A percentile compares a stretch with the other conserved stretches of the same genome.
These are phyloP conservation scores for Anodontia alba DNA, from an alignment of 2,888 invertebrate genomes.

Conservation along the genomic window DNA sequence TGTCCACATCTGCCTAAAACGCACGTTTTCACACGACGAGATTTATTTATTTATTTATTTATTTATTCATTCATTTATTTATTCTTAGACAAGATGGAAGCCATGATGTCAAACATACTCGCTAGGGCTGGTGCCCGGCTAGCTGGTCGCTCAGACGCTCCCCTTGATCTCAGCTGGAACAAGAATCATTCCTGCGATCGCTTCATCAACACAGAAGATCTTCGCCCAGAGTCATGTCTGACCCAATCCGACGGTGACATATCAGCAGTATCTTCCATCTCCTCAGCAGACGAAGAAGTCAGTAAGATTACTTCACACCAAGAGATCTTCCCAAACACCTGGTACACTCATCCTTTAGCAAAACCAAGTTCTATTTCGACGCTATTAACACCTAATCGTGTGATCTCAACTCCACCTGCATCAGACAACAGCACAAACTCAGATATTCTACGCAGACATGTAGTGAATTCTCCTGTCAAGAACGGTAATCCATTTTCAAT, in stretches of 20 bases:
- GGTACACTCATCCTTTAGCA: not conserved
- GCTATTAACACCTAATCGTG: not conserved
- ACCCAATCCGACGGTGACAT: not conserved
- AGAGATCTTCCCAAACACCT: not conserved
- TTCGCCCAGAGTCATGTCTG: constrained; percentile 26
- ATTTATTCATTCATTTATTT: not conserved
- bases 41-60: too few relatives aligned
- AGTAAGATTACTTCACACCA: not conserved
- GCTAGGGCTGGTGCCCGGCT: constrained; percentile 27
- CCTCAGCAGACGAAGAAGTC: not conserved
- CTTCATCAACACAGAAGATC: constrained; percentile 42
- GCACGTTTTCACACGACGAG: too few relatives aligned
- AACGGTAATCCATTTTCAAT: constrained; percentile 48
- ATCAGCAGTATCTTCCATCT: not conserved
- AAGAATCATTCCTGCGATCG: constrained; percentile 40
- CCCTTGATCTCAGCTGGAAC: constrained; percentile 34
- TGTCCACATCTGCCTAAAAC: too few relatives aligned
- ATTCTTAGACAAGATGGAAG: constrained; percentile 44
- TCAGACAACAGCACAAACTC: constrained; percentile 17
- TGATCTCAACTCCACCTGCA: not conserved
- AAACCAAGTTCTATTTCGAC: not conserved
- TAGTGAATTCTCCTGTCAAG: not conserved
- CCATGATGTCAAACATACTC: constrained; percentile 43
- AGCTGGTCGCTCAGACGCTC: constrained; percentile 3
- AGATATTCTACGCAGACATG: constrained; percentile 8